Percentiles rank a stretch among this genome's conserved stretches.
phyloP scores from a whole-genome alignment of 2,888 invertebrate genomes.

The Labia minor region DNA sequence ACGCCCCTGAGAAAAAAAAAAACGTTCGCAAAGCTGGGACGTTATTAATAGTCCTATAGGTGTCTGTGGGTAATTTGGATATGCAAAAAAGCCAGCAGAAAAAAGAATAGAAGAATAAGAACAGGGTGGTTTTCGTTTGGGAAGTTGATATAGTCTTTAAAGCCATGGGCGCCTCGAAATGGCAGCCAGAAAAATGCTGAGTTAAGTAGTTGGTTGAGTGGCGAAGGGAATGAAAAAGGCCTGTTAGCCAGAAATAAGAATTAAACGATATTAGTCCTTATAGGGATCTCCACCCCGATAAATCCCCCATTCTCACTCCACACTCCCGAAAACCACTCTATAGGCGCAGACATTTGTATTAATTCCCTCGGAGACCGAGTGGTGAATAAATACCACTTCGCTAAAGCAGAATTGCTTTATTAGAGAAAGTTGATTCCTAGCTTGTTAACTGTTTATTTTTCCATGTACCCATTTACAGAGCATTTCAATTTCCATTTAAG shows the following conservation, averaged over 20 bases:
- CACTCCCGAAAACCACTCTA: not conserved
- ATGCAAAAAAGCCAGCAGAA: not conserved
- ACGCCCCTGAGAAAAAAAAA: conserved; percentile 5
- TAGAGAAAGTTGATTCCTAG: conserved; percentile 1
- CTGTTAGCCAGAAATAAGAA: conserved; percentile 13
- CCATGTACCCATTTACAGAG: not conserved
- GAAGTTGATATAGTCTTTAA: conserved; percentile 13
- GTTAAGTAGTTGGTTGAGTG: conserved; percentile 7
- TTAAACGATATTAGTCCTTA: conserved; percentile 4
- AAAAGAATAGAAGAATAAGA: conserved; percentile 8
- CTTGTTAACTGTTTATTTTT: not conserved
- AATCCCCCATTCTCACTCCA: not conserved
- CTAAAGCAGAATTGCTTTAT: conserved; percentile 1
- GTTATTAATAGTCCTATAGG: conserved; percentile 13
- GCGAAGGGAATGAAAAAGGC: conserved; percentile 13
- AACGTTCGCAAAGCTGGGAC: conserved; percentile 1
- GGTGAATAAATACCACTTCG: conserved; percentile 7
- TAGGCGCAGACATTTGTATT: conserved; percentile 8
- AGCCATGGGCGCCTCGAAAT: not conserved
- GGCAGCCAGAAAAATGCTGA: conserved; percentile 13
- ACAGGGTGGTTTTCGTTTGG: conserved; percentile 13
- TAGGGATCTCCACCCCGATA: not conserved
- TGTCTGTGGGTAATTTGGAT: conserved; percentile 13
- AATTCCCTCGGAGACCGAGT: not conserved
- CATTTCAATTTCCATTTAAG: too few species aligned